phyloP scores from a whole-genome alignment of 2,888 invertebrate species.

The Drosophila pegasa region DNA sequence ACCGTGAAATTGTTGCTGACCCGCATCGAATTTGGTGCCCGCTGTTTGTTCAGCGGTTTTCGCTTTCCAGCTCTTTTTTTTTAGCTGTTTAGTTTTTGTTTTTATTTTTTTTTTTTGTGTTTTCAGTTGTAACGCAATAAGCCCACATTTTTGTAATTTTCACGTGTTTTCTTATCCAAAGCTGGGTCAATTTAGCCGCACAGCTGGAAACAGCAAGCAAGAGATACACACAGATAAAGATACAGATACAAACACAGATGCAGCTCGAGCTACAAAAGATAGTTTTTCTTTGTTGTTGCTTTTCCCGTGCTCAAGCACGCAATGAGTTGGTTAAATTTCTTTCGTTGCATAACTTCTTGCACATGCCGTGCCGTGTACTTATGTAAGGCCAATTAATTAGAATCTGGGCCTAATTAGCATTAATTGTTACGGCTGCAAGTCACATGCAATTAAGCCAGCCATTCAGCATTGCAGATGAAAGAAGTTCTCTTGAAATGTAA shows the following conservation, averaged over 20 bases:
- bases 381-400: constrained; percentile 27
- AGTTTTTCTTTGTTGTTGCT: constrained; percentile 3
- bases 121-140: constrained; percentile 23
- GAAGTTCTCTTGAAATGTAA: constrained; percentile 32
- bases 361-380: not conserved
- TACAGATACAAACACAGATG: constrained; percentile 8
- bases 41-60: constrained; percentile 21
- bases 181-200: constrained; percentile 38
- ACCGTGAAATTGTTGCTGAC: constrained; percentile 38
- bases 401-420: constrained; percentile 23
- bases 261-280: constrained; percentile 8
- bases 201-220: constrained; percentile 53
- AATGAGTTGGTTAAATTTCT: constrained; percentile 57
- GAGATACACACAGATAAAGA: no score
- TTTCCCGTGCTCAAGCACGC: constrained; percentile 9
- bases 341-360: constrained; percentile 23
- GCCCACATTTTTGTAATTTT: constrained; percentile 30
- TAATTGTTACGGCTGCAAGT: constrained; percentile 32
- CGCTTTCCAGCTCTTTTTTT: constrained; percentile 5
- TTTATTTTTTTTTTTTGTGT: not conserved
- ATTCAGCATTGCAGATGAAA: constrained; percentile 25
- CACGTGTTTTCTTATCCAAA: constrained; percentile 13
- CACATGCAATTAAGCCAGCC: constrained; percentile 55
- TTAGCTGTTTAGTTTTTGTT: not conserved
- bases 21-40: constrained; percentile 46